Evolutionary conservation across 2,113 vertebrate species (phyloP).

Genomic region (Megaptera novaeangliae): DNA sequence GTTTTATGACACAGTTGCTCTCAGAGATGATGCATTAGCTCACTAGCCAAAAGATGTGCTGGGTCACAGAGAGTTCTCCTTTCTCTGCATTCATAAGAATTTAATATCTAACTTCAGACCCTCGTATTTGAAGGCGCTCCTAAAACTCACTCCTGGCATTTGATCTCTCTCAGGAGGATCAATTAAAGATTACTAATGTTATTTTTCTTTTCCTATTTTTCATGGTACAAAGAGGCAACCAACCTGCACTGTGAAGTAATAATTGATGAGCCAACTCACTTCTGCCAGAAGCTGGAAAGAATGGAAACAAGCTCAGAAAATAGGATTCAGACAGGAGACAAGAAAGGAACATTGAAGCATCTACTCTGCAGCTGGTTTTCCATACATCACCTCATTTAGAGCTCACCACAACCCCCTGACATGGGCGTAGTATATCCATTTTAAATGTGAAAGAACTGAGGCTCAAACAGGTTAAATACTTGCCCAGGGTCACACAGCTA

Average conservation of each 20-base stretch:
- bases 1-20: neutral
- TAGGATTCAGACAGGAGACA: neutral
- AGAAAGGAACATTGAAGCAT: neutral
- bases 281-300: neutral
- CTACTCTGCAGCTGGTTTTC: neutral
- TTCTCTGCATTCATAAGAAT: conserved; percentile 4
- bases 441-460: neutral
- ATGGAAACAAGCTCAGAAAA: neutral
- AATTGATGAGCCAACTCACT: neutral
- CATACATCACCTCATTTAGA: neutral
- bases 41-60: neutral
- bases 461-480: neutral
- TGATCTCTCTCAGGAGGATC: neutral
- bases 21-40: neutral
- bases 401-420: no score
- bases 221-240: neutral
- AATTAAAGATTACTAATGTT: neutral
- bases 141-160: neutral
- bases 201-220: neutral
- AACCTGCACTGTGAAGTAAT: neutral
- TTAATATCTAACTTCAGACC: neutral
- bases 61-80: neutral
- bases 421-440: rapidly evolving
- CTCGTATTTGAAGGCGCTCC: neutral
- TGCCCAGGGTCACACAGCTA: neutral